Base-by-base conservation (phyloP, 2,888 invertebrate genomes). In the Heteromurus nitidus region DNA sequence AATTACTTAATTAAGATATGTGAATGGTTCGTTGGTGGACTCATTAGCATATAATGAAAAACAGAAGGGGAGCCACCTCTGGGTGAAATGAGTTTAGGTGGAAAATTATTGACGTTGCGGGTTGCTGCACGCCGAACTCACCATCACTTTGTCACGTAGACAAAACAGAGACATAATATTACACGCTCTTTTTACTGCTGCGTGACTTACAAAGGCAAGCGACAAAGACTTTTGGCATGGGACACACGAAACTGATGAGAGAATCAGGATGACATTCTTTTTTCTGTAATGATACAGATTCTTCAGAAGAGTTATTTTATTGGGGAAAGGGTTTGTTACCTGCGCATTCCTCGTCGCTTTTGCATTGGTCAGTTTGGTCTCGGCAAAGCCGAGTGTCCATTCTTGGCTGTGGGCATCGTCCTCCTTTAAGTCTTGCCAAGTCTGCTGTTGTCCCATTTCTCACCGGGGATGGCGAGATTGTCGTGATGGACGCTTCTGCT, bases 371-470 rank as follows among this genome's bases (percentile, higher is more conserved):
- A 36, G 36, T 50, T 73, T 64, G 47, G 68, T 80, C 80, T 44
- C 72, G 30, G 60, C 85, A 85, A 9, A 85, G 62, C 22, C 82
- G 67, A n/a, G 62, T 79, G 70, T 84, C 84, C 85, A 85, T 85
- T 70, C 79, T 80, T 16, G 84, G 77, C 31, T 83, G 82, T 9
- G 85, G 85, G 68, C 85, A 85, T 72, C 85, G 84, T 79, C 85
- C 85, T 76, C 82, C 81, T 72, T 85, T 85, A 42, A 44, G 76
- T 30, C 30, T n/a, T 22, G 65, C n/a, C 62, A 24, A 31, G 24
- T 20, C n/a, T n/a, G 31, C 13, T 58, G 24, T 20, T n/a, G 31
- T 36, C 31, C 30, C 62, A 36, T 36, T 36, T 36, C 36, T 13
- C 13, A 36, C 7, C 13, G 36, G 36, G 36, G 36, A 36, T 36